These are phyloP conservation scores for Drosophila leonis DNA, from an alignment of 2,888 invertebrate species.

Conservation along the genomic window DNA sequence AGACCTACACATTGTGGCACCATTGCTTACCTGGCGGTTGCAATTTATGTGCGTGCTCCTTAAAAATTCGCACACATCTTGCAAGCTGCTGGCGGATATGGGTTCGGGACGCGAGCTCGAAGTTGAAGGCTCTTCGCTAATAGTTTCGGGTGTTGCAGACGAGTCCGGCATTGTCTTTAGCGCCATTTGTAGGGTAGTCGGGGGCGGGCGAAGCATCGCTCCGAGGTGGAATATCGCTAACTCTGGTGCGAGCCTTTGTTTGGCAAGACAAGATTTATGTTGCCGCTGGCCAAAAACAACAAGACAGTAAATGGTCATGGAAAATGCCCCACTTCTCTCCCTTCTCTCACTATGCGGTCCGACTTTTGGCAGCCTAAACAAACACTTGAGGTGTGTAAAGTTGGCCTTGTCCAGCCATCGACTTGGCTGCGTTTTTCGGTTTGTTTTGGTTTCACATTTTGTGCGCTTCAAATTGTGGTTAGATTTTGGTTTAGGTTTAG, in stretches of 20 bases:
- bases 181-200: constrained; percentile 12
- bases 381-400: constrained; percentile 82
- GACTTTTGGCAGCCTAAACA: constrained; percentile 71
- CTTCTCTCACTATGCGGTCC: constrained; percentile 6
- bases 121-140: constrained; percentile 60
- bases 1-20: constrained; percentile 11
- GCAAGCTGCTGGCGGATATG: constrained; percentile 13
- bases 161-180: constrained; percentile 54
- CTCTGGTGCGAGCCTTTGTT: constrained; percentile 54
- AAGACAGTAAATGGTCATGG: constrained; percentile 56
- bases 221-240: constrained; percentile 29
- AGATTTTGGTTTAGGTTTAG: constrained; percentile 70
- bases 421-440: constrained; percentile 70
- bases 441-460: constrained; percentile 79
- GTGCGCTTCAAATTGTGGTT: constrained; percentile 68
- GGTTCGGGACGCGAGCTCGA: neutral
- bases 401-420: constrained; percentile 69
- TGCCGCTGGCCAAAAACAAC: constrained; percentile 60
- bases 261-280: constrained; percentile 77
- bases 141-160: constrained; percentile 61
- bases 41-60: constrained; percentile 75
- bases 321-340: neutral
- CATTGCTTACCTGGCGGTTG: constrained; percentile 71
- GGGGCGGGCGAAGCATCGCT: neutral
- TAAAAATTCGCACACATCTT: constrained; percentile 65